Base-by-base conservation (phyloP, 1,140 invertebrate genomes). In the Zaprionus gabonicus region DNA sequence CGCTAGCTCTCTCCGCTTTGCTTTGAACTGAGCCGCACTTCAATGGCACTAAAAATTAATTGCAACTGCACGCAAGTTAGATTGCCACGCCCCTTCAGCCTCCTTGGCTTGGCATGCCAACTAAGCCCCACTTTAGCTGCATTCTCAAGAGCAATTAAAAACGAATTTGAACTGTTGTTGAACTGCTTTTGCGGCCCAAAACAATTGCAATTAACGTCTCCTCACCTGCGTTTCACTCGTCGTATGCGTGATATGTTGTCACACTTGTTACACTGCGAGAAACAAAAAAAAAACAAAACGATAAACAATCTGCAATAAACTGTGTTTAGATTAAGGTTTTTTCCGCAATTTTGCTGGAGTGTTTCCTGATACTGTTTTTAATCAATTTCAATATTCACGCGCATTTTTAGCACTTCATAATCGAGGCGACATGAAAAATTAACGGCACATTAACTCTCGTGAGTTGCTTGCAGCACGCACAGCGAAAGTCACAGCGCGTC, bases 341-440 rank as follows among this genome's bases (percentile, higher is more conserved):
- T 46, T 46, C n/a, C n/a, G 7, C n/a, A 17, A 17, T 46, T 46
- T 20, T 17, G 7, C n/a, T 46, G 15, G n/a, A 20, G n/a, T 9
- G 7, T 17, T 46, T 46, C 41, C 41, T 7, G n/a, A 17, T 17
- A 49, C 46, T 23, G 46, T 49, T 51, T 41, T 51, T 71, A 82
- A 72, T 72, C 68, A 82, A 85, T 82, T 83, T 25, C 20, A 51
- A 51, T 17, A 17, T 17, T 17, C 7, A 46, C 20, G 46, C 72
- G 69, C 44, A 55, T 68, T 78, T 81, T 75, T 46, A 77, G 70
- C 83, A 87, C 83, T 87, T 86, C 74, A 82, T 87, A 80, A 86
- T 71, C 80, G 71, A 67, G 53, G 46, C 15, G 51, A 70, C 58
- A 73, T 71, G 71, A 80, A 78, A 87, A 73, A 76, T 84, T 64